phyloP scores from a whole-genome alignment of 1,140 invertebrate genomes.

The Anastatus disparis region DNA sequence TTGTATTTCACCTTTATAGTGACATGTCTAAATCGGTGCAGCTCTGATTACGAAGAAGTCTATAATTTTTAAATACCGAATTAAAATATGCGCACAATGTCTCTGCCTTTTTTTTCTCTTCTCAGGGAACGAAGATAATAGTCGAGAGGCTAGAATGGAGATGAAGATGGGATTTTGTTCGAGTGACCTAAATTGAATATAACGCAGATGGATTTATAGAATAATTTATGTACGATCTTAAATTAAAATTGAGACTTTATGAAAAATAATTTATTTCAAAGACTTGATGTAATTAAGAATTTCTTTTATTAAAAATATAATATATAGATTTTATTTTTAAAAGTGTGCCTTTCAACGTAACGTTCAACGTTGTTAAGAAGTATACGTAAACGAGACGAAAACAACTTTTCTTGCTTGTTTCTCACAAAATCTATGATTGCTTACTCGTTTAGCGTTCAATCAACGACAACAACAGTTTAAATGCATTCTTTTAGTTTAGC shows the following conservation, averaged over 20 bases:
- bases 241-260: too few relatives aligned
- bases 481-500: neutral
- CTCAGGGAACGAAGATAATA: too few relatives aligned
- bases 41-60: conserved; percentile 11
- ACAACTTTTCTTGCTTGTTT: too few relatives aligned
- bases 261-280: too few relatives aligned
- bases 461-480: conserved; percentile 2
- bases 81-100: neutral
- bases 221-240: neutral
- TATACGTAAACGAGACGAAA: too few relatives aligned
- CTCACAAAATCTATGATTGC: too few relatives aligned
- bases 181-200: neutral
- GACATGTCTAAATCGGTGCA: conserved; percentile 5
- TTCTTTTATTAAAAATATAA: too few relatives aligned
- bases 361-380: too few relatives aligned
- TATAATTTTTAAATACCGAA: conserved; percentile 3
- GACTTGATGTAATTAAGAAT: too few relatives aligned
- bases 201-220: neutral
- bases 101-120: too few relatives aligned
- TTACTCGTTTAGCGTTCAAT: neutral
- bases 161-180: neutral
- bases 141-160: neutral
- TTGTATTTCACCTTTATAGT: conserved; percentile 20
- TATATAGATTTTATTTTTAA: too few relatives aligned
- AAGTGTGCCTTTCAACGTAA: too few relatives aligned